Evolutionary conservation across 2,797 vertebrate genomes (phyloP).

Genomic region (Lepilemur ruficaudatus): DNA sequence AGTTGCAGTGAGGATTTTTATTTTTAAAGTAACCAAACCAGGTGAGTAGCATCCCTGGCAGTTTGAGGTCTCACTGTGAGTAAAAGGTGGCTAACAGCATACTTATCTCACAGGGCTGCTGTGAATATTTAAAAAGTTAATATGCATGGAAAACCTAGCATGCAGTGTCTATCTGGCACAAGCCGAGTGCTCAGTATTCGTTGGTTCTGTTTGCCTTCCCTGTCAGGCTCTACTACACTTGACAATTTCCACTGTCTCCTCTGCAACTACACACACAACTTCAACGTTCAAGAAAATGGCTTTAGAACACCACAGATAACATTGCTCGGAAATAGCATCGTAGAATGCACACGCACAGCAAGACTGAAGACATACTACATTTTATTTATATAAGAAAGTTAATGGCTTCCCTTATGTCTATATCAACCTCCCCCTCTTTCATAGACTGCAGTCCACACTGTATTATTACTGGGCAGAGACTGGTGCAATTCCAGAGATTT

Average conservation of each 20-base stretch:
- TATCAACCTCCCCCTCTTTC: not conserved
- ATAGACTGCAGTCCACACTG: not conserved
- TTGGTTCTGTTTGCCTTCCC: not conserved
- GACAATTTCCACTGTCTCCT: not conserved
- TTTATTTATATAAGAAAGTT: conserved; percentile 45
- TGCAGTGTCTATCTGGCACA: too few relatives aligned
- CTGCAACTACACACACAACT: not conserved
- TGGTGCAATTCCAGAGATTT: conserved; percentile 32
- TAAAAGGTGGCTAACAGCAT: not conserved
- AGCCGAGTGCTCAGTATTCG: not conserved
- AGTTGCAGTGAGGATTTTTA: not conserved
- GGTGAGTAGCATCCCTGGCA: not conserved
- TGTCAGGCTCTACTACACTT: not conserved
- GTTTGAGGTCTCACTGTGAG: not conserved
- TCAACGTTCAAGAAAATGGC: not conserved
- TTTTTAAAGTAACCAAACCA: not conserved
- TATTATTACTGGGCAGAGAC: conserved; percentile 27
- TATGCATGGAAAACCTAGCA: not conserved
- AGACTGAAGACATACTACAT: not conserved
- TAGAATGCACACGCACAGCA: conserved; percentile 1
- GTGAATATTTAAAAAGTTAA: not conserved
- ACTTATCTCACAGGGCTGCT: not conserved
- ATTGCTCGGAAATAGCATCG: not conserved
- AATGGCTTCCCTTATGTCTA: not conserved
- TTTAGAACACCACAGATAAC: not conserved